Evolutionary conservation across 2,888 invertebrate species (phyloP).

Genomic region (Leucophenga montana): DNA sequence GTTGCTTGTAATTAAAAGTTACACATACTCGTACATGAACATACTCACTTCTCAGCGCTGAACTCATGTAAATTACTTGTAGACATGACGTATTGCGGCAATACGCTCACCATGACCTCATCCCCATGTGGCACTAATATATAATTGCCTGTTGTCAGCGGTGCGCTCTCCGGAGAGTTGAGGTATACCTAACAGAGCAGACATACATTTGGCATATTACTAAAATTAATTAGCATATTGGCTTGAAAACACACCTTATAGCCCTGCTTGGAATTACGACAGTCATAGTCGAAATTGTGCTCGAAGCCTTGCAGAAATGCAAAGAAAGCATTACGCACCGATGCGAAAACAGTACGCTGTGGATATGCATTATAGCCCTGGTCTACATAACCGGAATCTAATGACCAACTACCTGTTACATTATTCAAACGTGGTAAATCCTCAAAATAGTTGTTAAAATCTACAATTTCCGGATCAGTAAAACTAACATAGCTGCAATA

Average conservation of each 20-base stretch:
- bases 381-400: conserved; percentile 77
- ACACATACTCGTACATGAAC: too few species aligned
- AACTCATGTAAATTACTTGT: conserved; percentile 78
- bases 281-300: conserved; percentile 80
- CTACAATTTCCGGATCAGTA: conserved; percentile 57
- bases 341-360: conserved; percentile 78
- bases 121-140: conserved; percentile 68
- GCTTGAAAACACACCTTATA: conserved; percentile 75
- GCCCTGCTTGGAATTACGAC: conserved; percentile 82
- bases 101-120: conserved; percentile 80
- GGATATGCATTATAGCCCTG: conserved; percentile 79
- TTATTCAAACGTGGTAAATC: conserved; percentile 48
- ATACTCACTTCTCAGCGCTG: conserved; percentile 72
- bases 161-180: conserved; percentile 70
- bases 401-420: conserved; percentile 75
- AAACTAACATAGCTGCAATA: conserved; percentile 55
- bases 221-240: background rate
- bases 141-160: conserved; percentile 69
- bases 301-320: conserved; percentile 77
- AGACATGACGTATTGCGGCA: conserved; percentile 84
- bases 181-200: conserved; percentile 59
- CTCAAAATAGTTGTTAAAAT: conserved; percentile 64
- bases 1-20: background rate
- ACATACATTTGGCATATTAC: background rate
- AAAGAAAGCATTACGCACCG: conserved; percentile 79